These are phyloP conservation scores for Daboia siamensis DNA, from an alignment of 2,113 vertebrate species.

Conservation along the genomic window DNA sequence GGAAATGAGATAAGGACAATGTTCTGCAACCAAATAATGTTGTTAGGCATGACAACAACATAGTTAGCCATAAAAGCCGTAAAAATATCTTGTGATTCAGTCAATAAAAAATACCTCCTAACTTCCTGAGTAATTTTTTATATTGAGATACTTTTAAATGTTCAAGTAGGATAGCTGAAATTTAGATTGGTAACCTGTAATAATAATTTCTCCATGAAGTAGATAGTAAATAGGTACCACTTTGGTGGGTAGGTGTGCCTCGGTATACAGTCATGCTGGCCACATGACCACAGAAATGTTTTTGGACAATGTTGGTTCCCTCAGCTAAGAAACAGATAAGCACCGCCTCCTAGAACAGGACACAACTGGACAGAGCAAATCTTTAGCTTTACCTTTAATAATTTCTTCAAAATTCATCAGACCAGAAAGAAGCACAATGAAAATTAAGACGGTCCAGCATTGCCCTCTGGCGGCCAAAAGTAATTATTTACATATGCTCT, in stretches of 20 bases:
- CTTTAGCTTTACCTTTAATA: not conserved
- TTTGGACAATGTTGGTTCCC: not conserved
- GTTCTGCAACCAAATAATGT: not conserved
- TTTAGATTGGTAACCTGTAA: not conserved
- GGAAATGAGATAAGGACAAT: not conserved
- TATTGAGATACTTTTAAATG: not conserved
- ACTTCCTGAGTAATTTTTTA: not conserved
- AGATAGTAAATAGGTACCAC: not conserved
- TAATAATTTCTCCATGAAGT: not conserved
- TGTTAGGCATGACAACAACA: not conserved
- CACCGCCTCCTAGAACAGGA: not conserved
- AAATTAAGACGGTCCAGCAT: not conserved
- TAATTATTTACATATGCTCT: not conserved
- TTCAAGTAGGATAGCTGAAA: not conserved
- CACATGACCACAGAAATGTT: not conserved
- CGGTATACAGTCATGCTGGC: not conserved
- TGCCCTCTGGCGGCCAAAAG: slow-evolving; percentile 7
- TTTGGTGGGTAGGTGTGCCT: not conserved
- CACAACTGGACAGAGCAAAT: not conserved
- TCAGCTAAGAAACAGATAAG: not conserved
- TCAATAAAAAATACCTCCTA: not conserved
- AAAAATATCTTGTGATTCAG: not conserved
- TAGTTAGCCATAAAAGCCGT: not conserved
- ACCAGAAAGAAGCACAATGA: not conserved
- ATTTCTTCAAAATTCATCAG: not conserved